These are phyloP conservation scores for Acanthoscelides obtectus DNA, from an alignment of 2,888 invertebrate species.

Conservation along the genomic window DNA sequence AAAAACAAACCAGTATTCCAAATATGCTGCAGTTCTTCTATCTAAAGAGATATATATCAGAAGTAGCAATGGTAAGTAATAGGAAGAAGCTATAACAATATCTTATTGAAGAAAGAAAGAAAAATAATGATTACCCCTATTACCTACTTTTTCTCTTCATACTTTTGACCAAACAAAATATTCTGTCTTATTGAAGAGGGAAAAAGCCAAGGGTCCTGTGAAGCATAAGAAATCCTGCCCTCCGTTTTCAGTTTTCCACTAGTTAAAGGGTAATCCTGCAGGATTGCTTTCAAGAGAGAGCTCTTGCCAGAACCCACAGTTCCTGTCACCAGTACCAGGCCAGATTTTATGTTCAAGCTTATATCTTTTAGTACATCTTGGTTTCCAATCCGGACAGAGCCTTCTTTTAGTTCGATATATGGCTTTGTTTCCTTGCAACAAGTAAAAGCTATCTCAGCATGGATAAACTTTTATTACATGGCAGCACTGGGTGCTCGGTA, in stretches of 20 bases:
- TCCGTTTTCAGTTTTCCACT: constrained; percentile 45
- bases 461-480: too few relatives aligned
- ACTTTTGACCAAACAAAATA: constrained; percentile 48
- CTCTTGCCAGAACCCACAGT: constrained; percentile 63
- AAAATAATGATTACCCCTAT: too few relatives aligned
- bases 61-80: too few relatives aligned
- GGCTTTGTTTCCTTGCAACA: background rate
- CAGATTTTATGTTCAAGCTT: constrained; percentile 19
- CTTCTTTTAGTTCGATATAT: constrained; percentile 22
- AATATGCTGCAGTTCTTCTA: too few relatives aligned
- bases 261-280: constrained; percentile 45
- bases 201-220: constrained; percentile 61
- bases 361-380: constrained; percentile 44
- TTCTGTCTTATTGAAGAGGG: constrained; percentile 67
- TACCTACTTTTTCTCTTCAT: constrained; percentile 11
- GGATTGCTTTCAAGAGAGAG: constrained; percentile 43
- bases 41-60: too few relatives aligned
- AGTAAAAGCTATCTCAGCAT: background rate
- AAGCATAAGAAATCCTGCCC: constrained; percentile 54
- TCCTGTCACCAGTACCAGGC: constrained; percentile 56
- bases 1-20: too few relatives aligned
- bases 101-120: background rate
- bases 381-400: constrained; percentile 31
- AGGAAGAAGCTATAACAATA: too few relatives aligned
- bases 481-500: too few relatives aligned